These are phyloP conservation scores for Equus przewalskii DNA, from an alignment of 2,113 vertebrate species.

Conservation along the genomic window DNA sequence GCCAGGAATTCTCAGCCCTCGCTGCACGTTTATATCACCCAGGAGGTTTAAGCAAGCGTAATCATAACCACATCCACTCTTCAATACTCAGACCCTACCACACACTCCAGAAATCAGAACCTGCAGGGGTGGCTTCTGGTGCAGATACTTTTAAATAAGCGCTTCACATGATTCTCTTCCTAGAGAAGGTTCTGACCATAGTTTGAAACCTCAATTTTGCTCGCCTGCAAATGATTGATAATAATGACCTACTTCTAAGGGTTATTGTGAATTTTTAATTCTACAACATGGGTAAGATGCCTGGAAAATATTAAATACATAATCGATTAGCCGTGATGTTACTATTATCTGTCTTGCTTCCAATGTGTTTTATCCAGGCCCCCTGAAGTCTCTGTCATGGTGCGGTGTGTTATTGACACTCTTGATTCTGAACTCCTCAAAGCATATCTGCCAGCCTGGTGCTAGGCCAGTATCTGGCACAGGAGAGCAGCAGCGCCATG, in stretches of 20 bases:
- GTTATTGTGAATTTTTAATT: neutral
- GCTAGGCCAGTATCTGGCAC: accelerated
- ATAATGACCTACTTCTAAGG: neutral
- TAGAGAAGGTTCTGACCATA: neutral
- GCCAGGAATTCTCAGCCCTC: neutral
- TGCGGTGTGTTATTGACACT: accelerated
- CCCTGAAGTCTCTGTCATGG: neutral
- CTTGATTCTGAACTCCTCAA: neutral
- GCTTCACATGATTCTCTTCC: neutral
- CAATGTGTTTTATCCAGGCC: neutral
- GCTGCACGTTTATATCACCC: neutral
- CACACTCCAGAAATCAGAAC: neutral
- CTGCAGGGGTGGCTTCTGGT: too few species aligned
- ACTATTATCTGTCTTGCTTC: neutral
- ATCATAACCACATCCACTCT: neutral
- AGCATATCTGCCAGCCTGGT: accelerated
- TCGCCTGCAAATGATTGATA: neutral
- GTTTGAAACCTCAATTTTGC: neutral
- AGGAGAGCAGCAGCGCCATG: neutral
- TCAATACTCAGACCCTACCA: neutral
- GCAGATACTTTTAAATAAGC: neutral
- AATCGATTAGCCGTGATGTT: neutral
- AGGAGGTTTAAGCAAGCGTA: neutral
- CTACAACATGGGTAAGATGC: neutral
- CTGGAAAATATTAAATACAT: neutral